Evolutionary conservation across 2,888 invertebrate genomes (phyloP), one percentile per base, ranked within the genome.

Genomic region (Disparrhopalites patrizii): DNA sequence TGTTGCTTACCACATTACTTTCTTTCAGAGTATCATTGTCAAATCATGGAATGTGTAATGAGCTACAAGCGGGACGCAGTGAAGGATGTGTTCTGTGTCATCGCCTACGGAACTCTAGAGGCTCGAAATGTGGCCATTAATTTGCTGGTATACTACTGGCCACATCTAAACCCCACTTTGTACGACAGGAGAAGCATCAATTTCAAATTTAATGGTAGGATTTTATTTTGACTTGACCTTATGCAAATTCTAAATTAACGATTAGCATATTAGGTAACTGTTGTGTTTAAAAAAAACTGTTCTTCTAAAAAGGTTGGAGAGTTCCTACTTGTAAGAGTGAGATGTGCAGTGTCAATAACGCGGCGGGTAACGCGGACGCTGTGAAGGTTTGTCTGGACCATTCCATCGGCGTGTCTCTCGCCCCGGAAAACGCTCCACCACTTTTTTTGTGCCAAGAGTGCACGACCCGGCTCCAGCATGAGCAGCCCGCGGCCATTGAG

Each of bases 71-170:
- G 88, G 73, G 87, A 90, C 72, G 88, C 96, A 13, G 89, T 93
- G 51, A 92, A 91, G 81, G 97, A 99, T 79, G 85, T 99, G 67
- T 83, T 99, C 33, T 91, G 93, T 79, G 95, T 97, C 33, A 91
- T 98, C 71, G 97, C 98, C 13, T 93, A 97, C 80, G 99, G 99
- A 51, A 96, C 98, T 0, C 88, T 92, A 71, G 89, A 90, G 58
- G 92, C 97, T 0, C 82, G 96, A 58, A 87, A 93, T n/a, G 93
- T 95, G 0, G 98, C 98, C 1, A 95, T 95, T 61, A 95, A 97
- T 81, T 83, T 99, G 40, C 85, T 99, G 56, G 98, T 99, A 81
- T 95, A 97, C 82, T 99, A 99, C 80, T 99, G 98, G 97, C 99
- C 99, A 3, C 91, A 96, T 3, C 90, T 98, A 77, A 95, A 97